Evolutionary conservation across 2,888 invertebrate genomes (phyloP).

Genomic region (Nephrotoma guestfalica): DNA sequence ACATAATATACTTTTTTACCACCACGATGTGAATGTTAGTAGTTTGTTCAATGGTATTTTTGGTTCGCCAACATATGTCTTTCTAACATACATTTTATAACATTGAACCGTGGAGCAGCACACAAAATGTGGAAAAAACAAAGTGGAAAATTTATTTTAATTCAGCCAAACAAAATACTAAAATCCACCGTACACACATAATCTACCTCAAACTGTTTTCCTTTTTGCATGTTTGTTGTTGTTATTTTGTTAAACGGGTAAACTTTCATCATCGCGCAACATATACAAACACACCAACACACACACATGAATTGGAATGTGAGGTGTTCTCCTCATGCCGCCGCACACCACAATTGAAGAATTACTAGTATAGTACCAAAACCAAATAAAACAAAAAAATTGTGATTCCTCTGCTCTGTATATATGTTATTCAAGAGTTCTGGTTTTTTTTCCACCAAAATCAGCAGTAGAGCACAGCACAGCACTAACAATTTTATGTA

Average conservation of each 20-base stretch:
- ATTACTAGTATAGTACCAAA: background rate
- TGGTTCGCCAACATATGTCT: constrained; percentile 3
- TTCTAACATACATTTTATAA: background rate
- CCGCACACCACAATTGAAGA: background rate
- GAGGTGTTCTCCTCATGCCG: background rate
- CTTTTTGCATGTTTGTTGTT: background rate
- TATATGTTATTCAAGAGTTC: background rate
- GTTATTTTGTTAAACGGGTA: background rate
- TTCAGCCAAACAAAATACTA: background rate
- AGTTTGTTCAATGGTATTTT: background rate
- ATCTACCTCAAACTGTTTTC: background rate
- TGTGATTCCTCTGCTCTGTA: background rate
- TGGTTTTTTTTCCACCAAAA: background rate
- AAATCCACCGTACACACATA: background rate
- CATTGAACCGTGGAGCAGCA: background rate
- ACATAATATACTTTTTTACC: background rate
- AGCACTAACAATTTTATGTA: background rate
- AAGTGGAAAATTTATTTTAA: background rate
- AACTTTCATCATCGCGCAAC: background rate
- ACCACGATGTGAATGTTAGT: background rate
- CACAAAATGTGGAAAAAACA: background rate
- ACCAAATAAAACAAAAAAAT: background rate
- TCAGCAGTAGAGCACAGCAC: background rate
- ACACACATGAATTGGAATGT: background rate
- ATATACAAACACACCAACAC: background rate